Base-by-base conservation (phyloP, 1,140 invertebrate species). In the Vollenhovia emeryi region DNA sequence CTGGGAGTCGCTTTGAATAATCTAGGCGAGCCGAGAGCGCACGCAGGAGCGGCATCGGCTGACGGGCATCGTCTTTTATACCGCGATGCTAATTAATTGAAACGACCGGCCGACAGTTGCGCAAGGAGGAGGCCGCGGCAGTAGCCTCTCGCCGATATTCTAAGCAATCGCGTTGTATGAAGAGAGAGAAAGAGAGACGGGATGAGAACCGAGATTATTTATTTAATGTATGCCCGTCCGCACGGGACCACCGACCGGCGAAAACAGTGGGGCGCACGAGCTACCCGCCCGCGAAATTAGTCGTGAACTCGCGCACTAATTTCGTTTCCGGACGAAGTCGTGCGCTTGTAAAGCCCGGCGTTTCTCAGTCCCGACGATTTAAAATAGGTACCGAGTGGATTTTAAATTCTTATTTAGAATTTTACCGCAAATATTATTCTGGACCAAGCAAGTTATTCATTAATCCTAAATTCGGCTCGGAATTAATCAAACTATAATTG, bases 81-180 rank as follows among this genome's bases (percentile, higher is more conserved):
- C 82, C 57, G 48, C 86, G 89, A 90, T 90, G 89, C 89, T 90
- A 90, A 90, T 90, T 90, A 90, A 90, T 89, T 89, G 88, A 90
- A 90, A 90, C 89, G 88, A 90, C 60, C 88, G 88, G 86, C 89
- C 74, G 88, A 90, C 89, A 90, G 89, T 89, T 85, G 88, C 86
- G 89, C 88, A 87, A 89, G 87, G 50, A 89, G 88, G 85, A 52
- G 88, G 88, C 33, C 79, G 55, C 59, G 71, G 52, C 84, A 43
- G 89, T 89, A 90, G 89, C 88, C 76, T 86, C 88, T 80, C 87
- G 43, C 57, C 88, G 82, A 64, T 89, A 83, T 82, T 89, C 87
- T 89, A 89, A 84, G 86, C 86, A 71, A 87, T 64, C 82, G 74
- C 83, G 87, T 88, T 82, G 43, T 48, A 86, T 24, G 59, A 8